A percentile compares a stretch with the other conserved stretches of the same genome.
phyloP scores from a whole-genome alignment of 2,888 invertebrate genomes.

The Hyalella azteca region DNA sequence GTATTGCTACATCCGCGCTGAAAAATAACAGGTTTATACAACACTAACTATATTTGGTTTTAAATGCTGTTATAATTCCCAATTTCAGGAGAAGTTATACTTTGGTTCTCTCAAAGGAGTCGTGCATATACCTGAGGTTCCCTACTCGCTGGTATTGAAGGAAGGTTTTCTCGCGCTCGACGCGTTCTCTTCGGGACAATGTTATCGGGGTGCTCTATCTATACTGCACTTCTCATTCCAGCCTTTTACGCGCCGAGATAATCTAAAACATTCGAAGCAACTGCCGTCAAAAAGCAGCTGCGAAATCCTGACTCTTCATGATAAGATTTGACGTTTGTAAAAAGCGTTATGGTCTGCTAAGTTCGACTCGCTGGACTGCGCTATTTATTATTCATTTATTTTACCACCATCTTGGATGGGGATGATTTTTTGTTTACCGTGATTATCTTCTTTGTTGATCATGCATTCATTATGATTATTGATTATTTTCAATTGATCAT shows the following conservation, averaged over 20 bases:
- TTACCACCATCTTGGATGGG: too few species aligned
- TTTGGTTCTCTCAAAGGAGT: too few species aligned
- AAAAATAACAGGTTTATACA: too few species aligned
- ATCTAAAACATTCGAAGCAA: constrained; percentile 18
- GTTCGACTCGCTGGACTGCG: background rate
- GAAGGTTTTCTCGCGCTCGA: background rate
- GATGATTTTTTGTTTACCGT: too few species aligned
- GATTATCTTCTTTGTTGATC: too few species aligned
- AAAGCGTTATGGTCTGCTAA: constrained; percentile 17
- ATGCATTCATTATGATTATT: too few species aligned
- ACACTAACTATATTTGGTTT: too few species aligned
- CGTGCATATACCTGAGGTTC: too few species aligned
- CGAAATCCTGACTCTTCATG: background rate
- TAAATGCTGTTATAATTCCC: too few species aligned
- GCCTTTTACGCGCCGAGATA: constrained; percentile 19
- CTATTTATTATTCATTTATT: constrained; percentile 18
- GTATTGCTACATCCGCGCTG: too few species aligned
- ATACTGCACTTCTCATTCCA: background rate
- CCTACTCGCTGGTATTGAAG: background rate
- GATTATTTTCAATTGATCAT: too few species aligned
- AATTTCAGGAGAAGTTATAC: too few species aligned
- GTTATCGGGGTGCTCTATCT: constrained; percentile 25
- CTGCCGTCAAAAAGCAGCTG: constrained; percentile 9
- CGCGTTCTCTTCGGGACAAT: constrained; percentile 19
- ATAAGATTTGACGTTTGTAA: constrained; percentile 1